Evolutionary conservation across 2,888 invertebrate species (phyloP), one percentile per base, ranked within the genome.

Genomic region (Minunthozetes semirufus): DNA sequence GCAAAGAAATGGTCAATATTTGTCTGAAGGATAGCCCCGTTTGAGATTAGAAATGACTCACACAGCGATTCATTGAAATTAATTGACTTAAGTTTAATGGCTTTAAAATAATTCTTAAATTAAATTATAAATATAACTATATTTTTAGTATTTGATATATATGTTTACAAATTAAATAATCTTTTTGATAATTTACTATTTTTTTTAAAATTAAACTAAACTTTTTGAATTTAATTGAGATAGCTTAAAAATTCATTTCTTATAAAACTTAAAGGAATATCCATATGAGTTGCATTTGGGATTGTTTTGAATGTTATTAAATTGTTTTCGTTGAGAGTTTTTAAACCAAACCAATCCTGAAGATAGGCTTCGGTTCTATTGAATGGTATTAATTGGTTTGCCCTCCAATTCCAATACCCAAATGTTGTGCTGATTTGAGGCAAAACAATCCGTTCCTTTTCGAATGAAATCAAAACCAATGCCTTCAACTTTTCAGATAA

Each of bases 331-430:
- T 72, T 29, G n/a, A 72, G n/a, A 1, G 29, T n/a, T 29, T 29
- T 72, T n/a, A 72, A 72, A 13, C 72, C 72, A 9, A 72, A 50
- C 19, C 33, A 72, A 72, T 72, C 72, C 17, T 53, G 0, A 8
- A 11, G 19, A 50, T 72, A 72, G 13, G 53, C 27, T 17, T 72
- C 53, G 1, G 72, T 72, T 27, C 46, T 15, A 48, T 50, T 53
- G 27, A 17, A 72, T 1, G 72, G 53, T 0, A 72, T 72, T 0
- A 48, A 5, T 17, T 53, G 15, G 15, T 13, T 9, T 9, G n/a
- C 53, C 17, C 3, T 33, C 11, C 9, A 13, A 0, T 72, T 19
- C 68, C 68, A 68, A 42, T 22, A 68, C 5, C 46, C 38, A 11
- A 68, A 68, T 22, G 46, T 19, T 11, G 68, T 22, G 46, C 42